phyloP scores from a whole-genome alignment of 2,888 invertebrate genomes.

The Gisinianus flammeolus region DNA sequence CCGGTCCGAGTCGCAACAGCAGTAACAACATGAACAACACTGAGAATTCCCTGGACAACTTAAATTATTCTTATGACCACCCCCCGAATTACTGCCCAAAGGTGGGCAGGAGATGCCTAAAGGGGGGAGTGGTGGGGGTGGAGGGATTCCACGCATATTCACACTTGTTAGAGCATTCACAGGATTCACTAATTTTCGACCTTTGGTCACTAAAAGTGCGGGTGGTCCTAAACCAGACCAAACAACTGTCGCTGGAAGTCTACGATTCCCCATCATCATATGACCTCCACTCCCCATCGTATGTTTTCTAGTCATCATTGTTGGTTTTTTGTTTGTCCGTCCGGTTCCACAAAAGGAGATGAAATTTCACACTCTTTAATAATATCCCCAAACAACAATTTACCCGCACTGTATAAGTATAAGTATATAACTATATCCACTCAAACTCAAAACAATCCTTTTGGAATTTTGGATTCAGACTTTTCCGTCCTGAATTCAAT shows the following conservation, averaged over 20 bases:
- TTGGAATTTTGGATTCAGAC: too few species aligned
- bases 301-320: constrained; percentile 39
- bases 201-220: constrained; percentile 17
- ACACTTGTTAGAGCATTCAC: constrained; percentile 51
- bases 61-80: constrained; percentile 13
- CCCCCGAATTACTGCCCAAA: constrained; percentile 15
- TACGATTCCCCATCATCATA: constrained; percentile 2
- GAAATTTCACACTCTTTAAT: background rate
- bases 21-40: constrained; percentile 56
- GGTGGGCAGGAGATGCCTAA: constrained; percentile 38
- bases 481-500: too few species aligned
- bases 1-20: constrained; percentile 46
- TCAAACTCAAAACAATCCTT: too few species aligned
- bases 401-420: background rate
- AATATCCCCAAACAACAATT: too few species aligned
- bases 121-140: constrained; percentile 39
- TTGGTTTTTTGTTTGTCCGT: background rate
- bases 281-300: constrained; percentile 1
- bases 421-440: background rate
- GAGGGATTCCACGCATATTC: constrained; percentile 37
- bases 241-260: constrained; percentile 41
- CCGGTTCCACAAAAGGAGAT: background rate
- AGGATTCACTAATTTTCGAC: constrained; percentile 57
- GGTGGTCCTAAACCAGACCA: constrained; percentile 46
- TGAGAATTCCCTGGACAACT: constrained; percentile 6